Evolutionary conservation across 2,113 vertebrate species (phyloP), one percentile per base, ranked within the genome.

Genomic region (Neotoma lepida): DNA sequence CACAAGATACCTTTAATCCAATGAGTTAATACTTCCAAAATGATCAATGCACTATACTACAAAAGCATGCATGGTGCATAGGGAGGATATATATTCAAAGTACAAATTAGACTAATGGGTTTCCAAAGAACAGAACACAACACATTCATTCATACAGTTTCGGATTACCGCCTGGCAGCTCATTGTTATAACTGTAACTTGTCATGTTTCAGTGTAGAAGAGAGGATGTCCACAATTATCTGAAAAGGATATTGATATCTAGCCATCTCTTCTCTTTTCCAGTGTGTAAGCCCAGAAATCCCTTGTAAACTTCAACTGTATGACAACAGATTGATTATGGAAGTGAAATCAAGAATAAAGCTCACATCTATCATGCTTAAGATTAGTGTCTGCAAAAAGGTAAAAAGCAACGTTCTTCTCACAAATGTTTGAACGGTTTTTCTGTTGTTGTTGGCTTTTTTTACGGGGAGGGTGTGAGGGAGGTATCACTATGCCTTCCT

Each of bases 201-300:
- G 76, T 86, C 51, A 84, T 90, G 22, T 88, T 93, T 86, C 66
- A 49, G n/a, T 71, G n/a, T 90, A 91, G 76, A 95, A 78, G 95
- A 84, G 74, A 90, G 4, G 66, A 74, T 58, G 90, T 30, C 17
- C 56, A 97, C 17, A 93, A 63, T 78, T 73, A 92, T 84, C 86
- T 85, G 46, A 73, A 91, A 97, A 84, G 28, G 49, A 41, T 74
- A 89, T n/a, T 44, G 78, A 84, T 33, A 86, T 39, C 95, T 70
- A 70, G 44, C 61, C 20, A 85, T 85, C 15, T 64, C 49, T 33
- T 82, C 51, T 77, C 71, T 94, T 94, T 95, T 86, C 33, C 66
- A 94, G 35, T 92, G 71, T 81, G 39, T 18, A 74, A 86, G 33
- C 73, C 78, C 77, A 93, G 74, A 88, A 94, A 71, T 70, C 80